Base-by-base conservation (phyloP, 1,140 invertebrate genomes). In the Stratiolaelaps scimitus region DNA sequence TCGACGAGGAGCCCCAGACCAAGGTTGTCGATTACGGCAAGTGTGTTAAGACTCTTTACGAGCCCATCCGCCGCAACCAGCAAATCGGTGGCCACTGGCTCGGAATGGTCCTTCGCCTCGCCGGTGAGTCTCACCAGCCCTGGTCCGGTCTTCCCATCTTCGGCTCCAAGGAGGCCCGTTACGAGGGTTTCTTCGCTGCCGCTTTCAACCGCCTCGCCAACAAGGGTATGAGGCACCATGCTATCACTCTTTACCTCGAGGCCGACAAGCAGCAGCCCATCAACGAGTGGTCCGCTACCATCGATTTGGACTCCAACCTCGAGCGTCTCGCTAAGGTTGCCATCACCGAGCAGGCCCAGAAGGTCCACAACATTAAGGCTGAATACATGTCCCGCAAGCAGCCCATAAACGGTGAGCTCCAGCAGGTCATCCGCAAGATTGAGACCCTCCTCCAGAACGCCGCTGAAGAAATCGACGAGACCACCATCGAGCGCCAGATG, bases 71-170 rank as follows among this genome's bases (percentile, higher is more conserved):
- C 26, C 53, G 23, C 20, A 34, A 60, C 26, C 17, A 60, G 20
- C 53, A 60, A 23, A 15, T 60, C 15, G 53, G 53, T 23, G 20
- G 53, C 2, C 20, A 15, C 15, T 19, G 20, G 53, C 2, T 34
- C 15, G 53, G 53, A 29, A 60, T 60, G 53, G 20, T 60, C 15
- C 53, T 60, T 10, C 53, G 53, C 34, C 53, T 60, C 23, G 34
- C 53, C 1, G 53, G 53, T 60, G 53, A 60, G 34, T 60, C 53
- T 60, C 53, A 60, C 53, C 53, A 60, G 53, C 23, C 53, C 53
- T 60, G 53, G 53, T 60, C 53, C 15, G 53, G 53, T 60, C 53
- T 26, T 23, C 15, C 15, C 13, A 26, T 26, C 23, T 60, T 60
- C 53, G 23, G 53, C 10, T 60, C 53, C 23, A 17, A 60, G 53